These are phyloP conservation scores for Electrophaes corylata DNA, from an alignment of 2,888 invertebrate species.

Conservation along the genomic window DNA sequence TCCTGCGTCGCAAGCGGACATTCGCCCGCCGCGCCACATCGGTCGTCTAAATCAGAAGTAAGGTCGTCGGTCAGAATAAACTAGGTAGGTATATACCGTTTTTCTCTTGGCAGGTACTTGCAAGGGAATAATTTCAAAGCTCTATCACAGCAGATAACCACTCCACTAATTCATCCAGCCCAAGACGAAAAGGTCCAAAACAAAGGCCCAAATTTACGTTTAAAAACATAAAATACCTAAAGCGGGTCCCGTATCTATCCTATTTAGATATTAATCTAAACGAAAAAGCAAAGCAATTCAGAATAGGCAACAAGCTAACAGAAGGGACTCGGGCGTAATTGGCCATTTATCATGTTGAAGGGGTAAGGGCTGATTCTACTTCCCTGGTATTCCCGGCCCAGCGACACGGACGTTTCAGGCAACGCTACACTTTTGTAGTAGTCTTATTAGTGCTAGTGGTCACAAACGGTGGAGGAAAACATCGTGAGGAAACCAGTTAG, in stretches of 20 bases:
- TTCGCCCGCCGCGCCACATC: too few species aligned
- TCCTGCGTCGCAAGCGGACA: too few species aligned
- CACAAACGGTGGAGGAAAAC: too few species aligned
- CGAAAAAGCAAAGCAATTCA: conserved; percentile 85
- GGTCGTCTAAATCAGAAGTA: too few species aligned
- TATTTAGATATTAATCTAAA: conserved; percentile 85
- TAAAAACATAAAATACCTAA: conserved; percentile 84
- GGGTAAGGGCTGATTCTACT: conserved; percentile 76
- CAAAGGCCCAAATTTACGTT: conserved; percentile 81
- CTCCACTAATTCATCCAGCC: conserved; percentile 33
- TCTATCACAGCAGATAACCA: conserved; percentile 24
- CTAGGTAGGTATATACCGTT: too few species aligned
- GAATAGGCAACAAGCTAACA: conserved; percentile 85
- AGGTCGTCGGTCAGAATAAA: too few species aligned
- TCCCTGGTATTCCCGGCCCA: conserved; percentile 60
- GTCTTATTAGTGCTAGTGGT: neutral
- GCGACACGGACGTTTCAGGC: conserved; percentile 25
- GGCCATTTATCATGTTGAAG: conserved; percentile 85
- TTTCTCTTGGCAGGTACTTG: neutral
- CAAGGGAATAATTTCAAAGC: neutral
- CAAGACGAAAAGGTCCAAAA: conserved; percentile 52
- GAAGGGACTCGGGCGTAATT: conserved; percentile 82
- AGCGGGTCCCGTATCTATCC: conserved; percentile 82
- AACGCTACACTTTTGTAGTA: conserved; percentile 12
- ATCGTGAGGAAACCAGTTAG: too few species aligned